These are phyloP conservation scores for Euclidia mi DNA, from an alignment of 2,888 invertebrate genomes.

Conservation along the genomic window DNA sequence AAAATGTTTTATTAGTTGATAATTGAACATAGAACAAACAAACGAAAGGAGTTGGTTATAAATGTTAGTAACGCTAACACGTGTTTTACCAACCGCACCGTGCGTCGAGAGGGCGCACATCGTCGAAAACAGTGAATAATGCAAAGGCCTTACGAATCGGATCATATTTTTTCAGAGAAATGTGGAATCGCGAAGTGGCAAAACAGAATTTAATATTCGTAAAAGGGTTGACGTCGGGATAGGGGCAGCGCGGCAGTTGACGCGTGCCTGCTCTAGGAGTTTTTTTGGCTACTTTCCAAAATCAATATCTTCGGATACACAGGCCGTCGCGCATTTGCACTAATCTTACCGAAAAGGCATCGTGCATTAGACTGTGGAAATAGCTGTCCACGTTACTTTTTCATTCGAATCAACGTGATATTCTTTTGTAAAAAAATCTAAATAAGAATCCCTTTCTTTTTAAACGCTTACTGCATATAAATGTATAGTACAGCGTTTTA, in stretches of 20 bases:
- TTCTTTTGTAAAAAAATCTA: not conserved
- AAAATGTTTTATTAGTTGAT: constrained; percentile 21
- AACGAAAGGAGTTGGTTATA: constrained; percentile 16
- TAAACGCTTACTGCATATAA: not conserved
- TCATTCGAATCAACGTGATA: constrained; percentile 12
- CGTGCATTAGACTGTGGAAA: constrained; percentile 55
- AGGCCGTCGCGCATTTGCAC: constrained; percentile 85
- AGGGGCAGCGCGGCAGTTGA: constrained; percentile 87
- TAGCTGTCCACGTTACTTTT: constrained; percentile 25
- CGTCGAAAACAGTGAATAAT: constrained; percentile 80
- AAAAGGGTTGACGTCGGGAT: constrained; percentile 88
- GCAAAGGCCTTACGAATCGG: constrained; percentile 79
- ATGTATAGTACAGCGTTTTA: too few relatives aligned
- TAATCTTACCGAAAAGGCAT: constrained; percentile 80
- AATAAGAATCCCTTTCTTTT: not conserved
- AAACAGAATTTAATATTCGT: constrained; percentile 90
- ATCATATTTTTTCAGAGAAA: constrained; percentile 84
- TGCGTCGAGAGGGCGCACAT: constrained; percentile 59
- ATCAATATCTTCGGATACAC: constrained; percentile 88
- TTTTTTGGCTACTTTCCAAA: constrained; percentile 89
- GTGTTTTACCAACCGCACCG: constrained; percentile 43
- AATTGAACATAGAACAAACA: constrained; percentile 15
- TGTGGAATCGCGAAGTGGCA: constrained; percentile 88
- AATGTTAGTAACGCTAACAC: constrained; percentile 38
- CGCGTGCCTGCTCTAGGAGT: constrained; percentile 86